Percentiles rank a stretch among this genome's conserved stretches.
Evolutionary conservation across 2,797 vertebrate genomes (phyloP).

Genomic region (Arctocebus calabarensis): DNA sequence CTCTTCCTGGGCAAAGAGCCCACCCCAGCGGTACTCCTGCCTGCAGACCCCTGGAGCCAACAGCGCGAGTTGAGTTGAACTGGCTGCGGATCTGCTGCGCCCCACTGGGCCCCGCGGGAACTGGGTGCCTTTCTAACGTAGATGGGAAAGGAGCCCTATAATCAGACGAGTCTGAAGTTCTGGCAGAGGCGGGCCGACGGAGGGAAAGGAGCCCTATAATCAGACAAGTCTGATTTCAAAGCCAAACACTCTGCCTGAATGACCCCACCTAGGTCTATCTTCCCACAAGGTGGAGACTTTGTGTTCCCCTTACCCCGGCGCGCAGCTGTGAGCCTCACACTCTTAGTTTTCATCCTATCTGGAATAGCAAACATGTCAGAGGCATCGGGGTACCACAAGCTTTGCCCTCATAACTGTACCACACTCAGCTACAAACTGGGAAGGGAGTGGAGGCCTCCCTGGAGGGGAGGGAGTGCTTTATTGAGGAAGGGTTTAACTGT

Average conservation of each 20-base stretch:
- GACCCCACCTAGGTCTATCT: not conserved
- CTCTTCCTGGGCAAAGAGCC: not conserved
- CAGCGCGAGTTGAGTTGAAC: accelerated
- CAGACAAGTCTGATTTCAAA: not conserved
- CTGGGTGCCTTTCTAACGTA: accelerated
- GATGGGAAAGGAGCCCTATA: too few relatives aligned
- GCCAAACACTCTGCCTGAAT: not conserved
- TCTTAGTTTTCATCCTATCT: not conserved
- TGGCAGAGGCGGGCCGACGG: accelerated
- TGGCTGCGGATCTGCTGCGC: accelerated
- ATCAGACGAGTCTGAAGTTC: not conserved
- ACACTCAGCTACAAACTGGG: not conserved
- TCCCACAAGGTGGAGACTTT: not conserved
- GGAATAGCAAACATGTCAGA: not conserved
- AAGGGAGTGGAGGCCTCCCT: not conserved
- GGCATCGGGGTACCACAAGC: accelerated
- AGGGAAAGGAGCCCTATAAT: not conserved
- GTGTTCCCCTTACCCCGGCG: not conserved
- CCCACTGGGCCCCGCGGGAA: too few relatives aligned
- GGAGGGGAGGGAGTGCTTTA: not conserved
- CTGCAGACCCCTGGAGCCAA: too few relatives aligned
- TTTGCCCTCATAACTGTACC: too few relatives aligned
- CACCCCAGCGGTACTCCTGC: not conserved
- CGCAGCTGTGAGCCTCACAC: not conserved
- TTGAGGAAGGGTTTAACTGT: not conserved